Conservation (phyloP, 2,888 invertebrate genomes). For the Lepidocyrtinus sp. region DNA sequence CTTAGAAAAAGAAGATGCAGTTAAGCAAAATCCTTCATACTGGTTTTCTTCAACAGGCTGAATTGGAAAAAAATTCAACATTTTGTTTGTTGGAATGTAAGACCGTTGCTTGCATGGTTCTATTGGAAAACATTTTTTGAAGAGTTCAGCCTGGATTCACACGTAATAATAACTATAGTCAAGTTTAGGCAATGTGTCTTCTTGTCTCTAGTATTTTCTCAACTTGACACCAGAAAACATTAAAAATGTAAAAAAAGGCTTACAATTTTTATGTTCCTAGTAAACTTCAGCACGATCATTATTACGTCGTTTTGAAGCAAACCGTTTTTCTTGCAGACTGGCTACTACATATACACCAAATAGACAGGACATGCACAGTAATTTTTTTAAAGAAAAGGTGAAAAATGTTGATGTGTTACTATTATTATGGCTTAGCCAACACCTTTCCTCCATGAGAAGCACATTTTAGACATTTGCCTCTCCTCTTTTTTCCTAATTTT, state of each 20-base stretch:
- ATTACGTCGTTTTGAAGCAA: conserved; percentile 21
- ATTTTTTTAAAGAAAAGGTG: conserved; percentile 28
- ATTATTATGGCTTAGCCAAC: conserved; percentile 51
- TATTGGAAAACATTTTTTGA: conserved; percentile 5
- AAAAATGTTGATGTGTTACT: conserved; percentile 50
- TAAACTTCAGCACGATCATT: conserved; percentile 14
- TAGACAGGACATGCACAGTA: neutral
- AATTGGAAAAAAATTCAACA: neutral
- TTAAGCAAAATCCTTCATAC: conserved; percentile 1
- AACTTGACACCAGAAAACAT: conserved; percentile 27
- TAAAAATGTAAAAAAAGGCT: conserved; percentile 20
- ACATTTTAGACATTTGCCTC: neutral
- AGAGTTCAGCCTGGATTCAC: conserved; percentile 25
- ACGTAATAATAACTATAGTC: conserved; percentile 33
- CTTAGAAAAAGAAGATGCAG: conserved; percentile 18
- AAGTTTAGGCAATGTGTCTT: conserved; percentile 35
- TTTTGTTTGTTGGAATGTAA: conserved; percentile 34
- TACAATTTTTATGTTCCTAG: conserved; percentile 10
- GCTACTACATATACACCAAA: conserved; percentile 13
- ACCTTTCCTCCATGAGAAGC: conserved; percentile 20
- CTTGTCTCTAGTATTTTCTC: conserved; percentile 29
- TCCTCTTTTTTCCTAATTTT: neutral
- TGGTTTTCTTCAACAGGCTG: conserved; percentile 36
- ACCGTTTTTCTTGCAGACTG: conserved; percentile 18
- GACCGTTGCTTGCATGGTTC: conserved; percentile 25